Percentiles rank a stretch among this genome's conserved stretches.
These are phyloP conservation scores for Andrena bicolor DNA, from an alignment of 2,888 invertebrate species.

Conservation along the genomic window DNA sequence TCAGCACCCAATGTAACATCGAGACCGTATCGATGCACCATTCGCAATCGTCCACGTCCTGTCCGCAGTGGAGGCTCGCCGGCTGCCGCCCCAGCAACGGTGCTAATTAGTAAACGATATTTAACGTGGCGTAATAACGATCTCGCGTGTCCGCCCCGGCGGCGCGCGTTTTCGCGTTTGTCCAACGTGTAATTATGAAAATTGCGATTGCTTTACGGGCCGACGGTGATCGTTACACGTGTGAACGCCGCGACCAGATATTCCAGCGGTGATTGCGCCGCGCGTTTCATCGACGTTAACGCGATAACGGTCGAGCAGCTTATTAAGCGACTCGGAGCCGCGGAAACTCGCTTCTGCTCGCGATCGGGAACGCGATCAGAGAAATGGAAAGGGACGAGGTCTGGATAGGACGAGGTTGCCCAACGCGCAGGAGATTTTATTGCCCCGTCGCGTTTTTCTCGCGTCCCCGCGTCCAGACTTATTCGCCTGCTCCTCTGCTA, in stretches of 20 bases:
- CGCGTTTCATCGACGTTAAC: conserved; percentile 39
- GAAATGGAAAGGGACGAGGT: background rate
- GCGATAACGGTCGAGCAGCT: conserved; percentile 39
- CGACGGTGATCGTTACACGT: conserved; percentile 66
- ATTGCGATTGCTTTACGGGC: conserved; percentile 73
- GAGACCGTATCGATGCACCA: background rate
- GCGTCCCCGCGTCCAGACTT: conserved; percentile 13
- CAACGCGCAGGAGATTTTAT: background rate
- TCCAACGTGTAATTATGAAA: conserved; percentile 75
- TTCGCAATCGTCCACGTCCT: background rate
- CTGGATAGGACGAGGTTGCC: background rate
- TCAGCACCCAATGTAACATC: background rate
- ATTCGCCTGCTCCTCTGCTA: background rate
- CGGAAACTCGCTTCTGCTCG: conserved; percentile 3
- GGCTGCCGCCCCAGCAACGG: conserved; percentile 16
- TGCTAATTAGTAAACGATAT: conserved; percentile 77
- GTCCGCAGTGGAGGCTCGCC: background rate
- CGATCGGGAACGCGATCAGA: background rate
- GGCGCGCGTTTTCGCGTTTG: conserved; percentile 58
- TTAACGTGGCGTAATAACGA: conserved; percentile 68
- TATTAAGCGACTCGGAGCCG: conserved; percentile 7
- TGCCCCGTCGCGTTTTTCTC: background rate
- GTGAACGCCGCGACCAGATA: conserved; percentile 58
- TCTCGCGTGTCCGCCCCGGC: conserved; percentile 57
- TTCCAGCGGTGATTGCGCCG: conserved; percentile 29